A percentile compares a stretch with the other conserved stretches of the same genome.
Conservation (phyloP, 2,888 invertebrate genomes). For the Noctuana brunneofusca region DNA sequence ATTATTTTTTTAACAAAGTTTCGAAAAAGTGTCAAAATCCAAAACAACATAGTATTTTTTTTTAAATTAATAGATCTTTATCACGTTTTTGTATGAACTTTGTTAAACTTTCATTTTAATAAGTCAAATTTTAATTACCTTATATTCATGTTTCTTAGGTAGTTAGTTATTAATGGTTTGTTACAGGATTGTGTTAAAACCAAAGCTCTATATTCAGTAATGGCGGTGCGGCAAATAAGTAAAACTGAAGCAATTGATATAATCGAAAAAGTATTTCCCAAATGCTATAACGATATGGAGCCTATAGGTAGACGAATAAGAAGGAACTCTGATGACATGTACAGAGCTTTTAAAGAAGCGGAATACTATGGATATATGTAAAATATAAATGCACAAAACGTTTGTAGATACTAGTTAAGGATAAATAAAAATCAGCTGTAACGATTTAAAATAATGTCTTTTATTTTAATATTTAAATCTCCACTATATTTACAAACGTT, state of each 20-base stretch:
- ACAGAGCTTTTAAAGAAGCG: conserved; percentile 89
- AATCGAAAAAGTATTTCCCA: conserved; percentile 93
- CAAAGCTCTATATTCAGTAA: conserved; percentile 92
- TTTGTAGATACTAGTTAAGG: conserved; percentile 35
- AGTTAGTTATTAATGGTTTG: neutral
- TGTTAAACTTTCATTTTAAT: too few relatives aligned
- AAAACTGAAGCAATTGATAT: conserved; percentile 87
- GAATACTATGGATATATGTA: conserved; percentile 89
- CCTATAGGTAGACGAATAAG: conserved; percentile 92
- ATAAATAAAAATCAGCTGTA: conserved; percentile 56
- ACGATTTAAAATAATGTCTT: conserved; percentile 81
- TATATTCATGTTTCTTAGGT: too few relatives aligned
- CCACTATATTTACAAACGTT: conserved; percentile 44
- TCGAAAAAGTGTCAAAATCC: too few relatives aligned
- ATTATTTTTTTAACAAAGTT: too few relatives aligned
- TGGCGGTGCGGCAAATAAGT: conserved; percentile 90
- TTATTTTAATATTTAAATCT: conserved; percentile 68
- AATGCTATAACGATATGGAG: conserved; percentile 95
- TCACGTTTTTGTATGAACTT: too few relatives aligned
- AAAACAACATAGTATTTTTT: too few relatives aligned
- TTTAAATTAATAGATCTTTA: too few relatives aligned
- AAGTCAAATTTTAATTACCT: too few relatives aligned
- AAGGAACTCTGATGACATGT: conserved; percentile 89
- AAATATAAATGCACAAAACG: conserved; percentile 37
- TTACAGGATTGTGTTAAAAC: conserved; percentile 93